Evolutionary conservation across 2,797 vertebrate genomes (phyloP), one percentile per base, ranked within the genome.

Genomic region (Otolemur crassicaudatus): DNA sequence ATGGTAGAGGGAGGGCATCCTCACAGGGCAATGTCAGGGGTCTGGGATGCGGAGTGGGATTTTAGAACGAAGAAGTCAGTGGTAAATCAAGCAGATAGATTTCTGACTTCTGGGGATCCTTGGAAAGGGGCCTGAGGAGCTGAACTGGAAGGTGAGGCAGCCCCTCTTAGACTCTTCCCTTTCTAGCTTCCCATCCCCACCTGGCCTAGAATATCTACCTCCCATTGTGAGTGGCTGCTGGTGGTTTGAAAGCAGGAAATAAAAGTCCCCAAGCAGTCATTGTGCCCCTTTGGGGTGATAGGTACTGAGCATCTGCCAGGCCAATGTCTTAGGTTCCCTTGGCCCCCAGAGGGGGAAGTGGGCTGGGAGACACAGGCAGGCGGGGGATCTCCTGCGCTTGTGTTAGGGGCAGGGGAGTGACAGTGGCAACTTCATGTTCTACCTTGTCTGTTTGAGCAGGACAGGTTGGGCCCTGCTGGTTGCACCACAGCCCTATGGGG

Each of bases 391-490:
- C 73, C 63, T 67, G 77, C 82, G 73, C 82, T 65, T 27, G 7
- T 20, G 40, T 14, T 6, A 0, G n/a, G 79, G 31, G 34, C 25
- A 46, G 49, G 49, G 87, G 49, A 67, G 43, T 22, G 84, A 93
- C 87, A 75, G 49, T 61, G 77, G 91, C 73, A 31, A 19, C 60
- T 72, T 79, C 46, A 2, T 95, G 94, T 96, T 63, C 34, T 61
- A 3, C 97, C 75, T 2, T 97, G 97, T 56, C 31, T n/a, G 63
- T n/a, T 67, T 29, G 95, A 67, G 56, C 94, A 83, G 91, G 97
- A 94, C 96, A 94, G 94, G 95, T 82, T 73, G 92, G 83, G 93
- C 96, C 97, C 67, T 92, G 95, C 69, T 90, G 96, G 67, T 93
- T 97, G 81, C 97, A 75, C 95, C 96, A 93, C 85, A 91, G 72